Percentiles rank a stretch among this genome's conserved stretches.
These are phyloP conservation scores for Psittacara wagleri DNA, from an alignment of 2,113 vertebrate genomes.

Conservation along the genomic window DNA sequence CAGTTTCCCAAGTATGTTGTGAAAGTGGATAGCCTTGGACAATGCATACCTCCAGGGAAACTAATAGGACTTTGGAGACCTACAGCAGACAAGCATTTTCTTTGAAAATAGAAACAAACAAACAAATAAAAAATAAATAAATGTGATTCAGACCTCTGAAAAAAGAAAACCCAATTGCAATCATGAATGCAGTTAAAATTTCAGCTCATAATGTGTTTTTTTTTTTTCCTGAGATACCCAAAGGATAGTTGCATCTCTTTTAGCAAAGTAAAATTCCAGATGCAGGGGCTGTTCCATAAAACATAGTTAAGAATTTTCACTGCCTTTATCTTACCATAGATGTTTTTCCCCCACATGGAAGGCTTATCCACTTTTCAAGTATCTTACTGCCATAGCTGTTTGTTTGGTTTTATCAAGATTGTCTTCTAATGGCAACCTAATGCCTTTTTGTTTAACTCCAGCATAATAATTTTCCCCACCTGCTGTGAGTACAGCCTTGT, in stretches of 20 bases:
- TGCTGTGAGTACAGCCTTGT: neutral
- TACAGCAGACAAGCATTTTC: neutral
- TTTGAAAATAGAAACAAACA: neutral
- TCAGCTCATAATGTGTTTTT: neutral
- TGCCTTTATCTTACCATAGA: neutral
- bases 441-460: neutral
- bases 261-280: neutral
- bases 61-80: neutral
- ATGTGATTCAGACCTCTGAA: neutral
- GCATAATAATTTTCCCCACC: neutral
- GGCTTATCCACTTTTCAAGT: neutral
- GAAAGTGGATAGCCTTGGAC: neutral
- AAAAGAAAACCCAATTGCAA: neutral
- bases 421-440: neutral
- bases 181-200: neutral
- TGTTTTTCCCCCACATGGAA: rapidly evolving
- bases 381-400: neutral
- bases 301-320: neutral
- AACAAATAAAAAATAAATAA: neutral
- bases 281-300: neutral
- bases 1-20: neutral
- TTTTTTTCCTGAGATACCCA: neutral
- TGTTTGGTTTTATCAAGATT: neutral
- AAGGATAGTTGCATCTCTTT: neutral
- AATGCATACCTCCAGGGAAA: rapidly evolving